A percentile compares a stretch with the other conserved stretches of the same genome.
Evolutionary conservation across 1,140 invertebrate genomes (phyloP).

Genomic region (Physella acuta): DNA sequence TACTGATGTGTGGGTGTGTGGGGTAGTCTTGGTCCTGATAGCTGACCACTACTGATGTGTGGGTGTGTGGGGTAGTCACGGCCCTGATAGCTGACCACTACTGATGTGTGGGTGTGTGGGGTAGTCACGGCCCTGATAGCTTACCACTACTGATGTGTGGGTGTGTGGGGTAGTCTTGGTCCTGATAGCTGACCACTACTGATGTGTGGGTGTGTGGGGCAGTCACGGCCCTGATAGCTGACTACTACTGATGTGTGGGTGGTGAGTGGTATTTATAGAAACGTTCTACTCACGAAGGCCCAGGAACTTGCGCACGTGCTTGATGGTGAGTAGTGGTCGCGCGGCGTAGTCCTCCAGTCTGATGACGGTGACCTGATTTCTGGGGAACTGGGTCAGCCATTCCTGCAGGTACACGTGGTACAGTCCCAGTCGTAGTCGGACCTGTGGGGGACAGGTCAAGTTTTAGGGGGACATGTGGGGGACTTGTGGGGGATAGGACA

Average conservation of each 20-base stretch:
- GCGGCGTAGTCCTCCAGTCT: slow-evolving; percentile 80
- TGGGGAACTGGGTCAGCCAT: slow-evolving; percentile 45
- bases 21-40: too few relatives aligned
- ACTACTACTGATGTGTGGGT: background rate
- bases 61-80: too few relatives aligned
- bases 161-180: background rate
- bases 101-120: too few relatives aligned
- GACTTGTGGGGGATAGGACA: too few relatives aligned
- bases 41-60: too few relatives aligned
- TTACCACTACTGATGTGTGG: background rate
- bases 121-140: background rate
- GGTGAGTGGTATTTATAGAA: background rate
- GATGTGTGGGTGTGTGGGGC: background rate
- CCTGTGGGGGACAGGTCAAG: slow-evolving; percentile 38
- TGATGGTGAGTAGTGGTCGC: slow-evolving; percentile 80
- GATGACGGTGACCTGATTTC: slow-evolving; percentile 63
- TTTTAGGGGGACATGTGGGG: too few relatives aligned
- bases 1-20: too few relatives aligned
- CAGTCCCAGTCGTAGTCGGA: slow-evolving; percentile 41
- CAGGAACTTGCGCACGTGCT: slow-evolving; percentile 68
- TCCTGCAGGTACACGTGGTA: slow-evolving; percentile 42
- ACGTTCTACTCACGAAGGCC: slow-evolving; percentile 47
- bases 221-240: background rate
- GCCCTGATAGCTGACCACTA: too few relatives aligned
- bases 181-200: background rate